Percentiles rank a stretch among this genome's conserved stretches.
These are phyloP conservation scores for Aphelocoma californica DNA, from an alignment of 2,797 vertebrate species.

Conservation along the genomic window DNA sequence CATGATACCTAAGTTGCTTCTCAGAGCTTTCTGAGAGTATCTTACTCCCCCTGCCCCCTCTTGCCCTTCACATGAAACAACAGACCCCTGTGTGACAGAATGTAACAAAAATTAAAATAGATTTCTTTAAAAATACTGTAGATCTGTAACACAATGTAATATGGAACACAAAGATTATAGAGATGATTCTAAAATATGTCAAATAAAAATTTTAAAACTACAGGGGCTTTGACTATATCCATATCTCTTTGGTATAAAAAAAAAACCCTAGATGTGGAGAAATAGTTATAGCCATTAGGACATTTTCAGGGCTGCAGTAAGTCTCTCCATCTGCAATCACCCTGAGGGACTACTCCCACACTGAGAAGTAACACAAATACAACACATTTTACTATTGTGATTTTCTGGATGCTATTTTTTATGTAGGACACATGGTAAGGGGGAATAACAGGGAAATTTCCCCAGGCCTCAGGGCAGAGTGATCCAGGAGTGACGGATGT, in stretches of 20 bases:
- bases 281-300: not conserved
- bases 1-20: not conserved
- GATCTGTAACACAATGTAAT: not conserved
- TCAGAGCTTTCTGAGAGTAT: not conserved
- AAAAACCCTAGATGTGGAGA: not conserved
- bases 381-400: not conserved
- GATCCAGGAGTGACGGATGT: not conserved
- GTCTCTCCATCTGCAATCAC: not conserved
- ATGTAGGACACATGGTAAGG: not conserved
- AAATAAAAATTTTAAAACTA: not conserved
- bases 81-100: not conserved
- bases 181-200: not conserved
- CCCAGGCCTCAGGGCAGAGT: not conserved
- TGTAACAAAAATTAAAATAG: not conserved
- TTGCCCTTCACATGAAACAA: not conserved
- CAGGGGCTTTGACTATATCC: not conserved
- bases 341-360: not conserved
- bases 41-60: fast-evolving
- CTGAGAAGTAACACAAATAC: not conserved
- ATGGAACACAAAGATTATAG: not conserved
- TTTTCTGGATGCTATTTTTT: not conserved
- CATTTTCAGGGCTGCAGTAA: not conserved
- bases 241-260: not conserved
- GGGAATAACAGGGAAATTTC: not conserved
- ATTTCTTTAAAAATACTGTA: not conserved